Conservation (phyloP, 1,140 invertebrate species). For the Bursaphelenchus mucronatus region DNA sequence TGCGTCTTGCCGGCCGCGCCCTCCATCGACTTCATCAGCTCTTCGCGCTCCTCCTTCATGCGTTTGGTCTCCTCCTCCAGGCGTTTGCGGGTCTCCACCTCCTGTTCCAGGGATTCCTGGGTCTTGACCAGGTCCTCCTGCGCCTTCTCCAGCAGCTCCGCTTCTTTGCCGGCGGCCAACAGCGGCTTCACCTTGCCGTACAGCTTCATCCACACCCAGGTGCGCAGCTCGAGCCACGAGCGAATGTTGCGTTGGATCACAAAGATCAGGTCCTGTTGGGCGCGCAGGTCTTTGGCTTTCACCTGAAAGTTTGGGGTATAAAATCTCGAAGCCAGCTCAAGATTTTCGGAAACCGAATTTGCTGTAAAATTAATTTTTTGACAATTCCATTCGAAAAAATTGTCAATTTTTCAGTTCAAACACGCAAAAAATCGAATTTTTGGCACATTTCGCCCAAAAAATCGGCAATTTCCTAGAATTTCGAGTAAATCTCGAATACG, state of each 20-base stretch:
- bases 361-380: no score
- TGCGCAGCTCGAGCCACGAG: constrained; percentile 92
- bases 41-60: constrained; percentile 77
- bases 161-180: constrained; percentile 80
- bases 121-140: constrained; percentile 77
- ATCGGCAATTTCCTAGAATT: no score
- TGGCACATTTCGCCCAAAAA: no score
- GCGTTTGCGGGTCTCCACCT: constrained; percentile 94
- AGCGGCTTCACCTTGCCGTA: constrained; percentile 50
- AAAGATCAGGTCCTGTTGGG: constrained; percentile 77
- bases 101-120: constrained; percentile 72
- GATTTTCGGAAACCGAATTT: neutral
- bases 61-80: constrained; percentile 91
- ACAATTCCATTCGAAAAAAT: no score
- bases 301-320: constrained; percentile 35
- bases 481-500: no score
- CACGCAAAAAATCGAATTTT: no score
- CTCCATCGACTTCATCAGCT: constrained; percentile 38
- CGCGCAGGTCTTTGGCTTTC: constrained; percentile 33
- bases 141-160: constrained; percentile 88
- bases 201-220: constrained; percentile 83
- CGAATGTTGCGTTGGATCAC: constrained; percentile 97
- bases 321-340: neutral
- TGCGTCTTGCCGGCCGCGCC: constrained; percentile 17
- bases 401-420: no score